Base-by-base conservation (phyloP, 2,888 invertebrate species). In the Lepidochrysops patricia region DNA sequence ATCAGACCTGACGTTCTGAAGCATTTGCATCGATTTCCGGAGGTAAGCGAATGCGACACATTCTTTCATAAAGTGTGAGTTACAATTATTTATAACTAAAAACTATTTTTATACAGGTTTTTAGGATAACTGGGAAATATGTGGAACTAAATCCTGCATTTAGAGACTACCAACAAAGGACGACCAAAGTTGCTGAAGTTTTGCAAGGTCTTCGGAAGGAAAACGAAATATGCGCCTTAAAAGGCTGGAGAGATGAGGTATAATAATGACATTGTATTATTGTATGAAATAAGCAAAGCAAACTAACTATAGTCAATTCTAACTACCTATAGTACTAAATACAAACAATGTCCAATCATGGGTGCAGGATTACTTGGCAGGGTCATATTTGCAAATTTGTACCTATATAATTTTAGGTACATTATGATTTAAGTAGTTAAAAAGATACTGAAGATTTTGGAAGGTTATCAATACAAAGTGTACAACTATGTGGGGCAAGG, bases 231-330 rank as follows among this genome's bases (percentile, higher is more conserved):
- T 90, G 94, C 66, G 94, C 97, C 49, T 86, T 97, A 6, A 93
- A 94, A 75, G 97, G 98, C 15, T 98, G 98, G 98, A 91, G 98
- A 76, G 95, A 98, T 90, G 98, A 98, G 92, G 95, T 95, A 80
- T 48, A 57, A 49, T 43, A 57, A 56, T 29, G 52, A 37, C 50
- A 15, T n/a, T 57, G 19, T 58, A 54, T n/a, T n/a, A n/a, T n/a
- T n/a, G n/a, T n/a, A n/a, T n/a, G n/a, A n/a, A n/a, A n/a, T n/a
- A n/a, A n/a, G n/a, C n/a, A n/a, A n/a, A n/a, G n/a, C n/a, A n/a
- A n/a, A n/a, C n/a, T n/a, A n/a, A n/a, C n/a, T n/a, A n/a, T n/a
- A n/a, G n/a, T n/a, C n/a, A n/a, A n/a, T n/a, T n/a, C n/a, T n/a
- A n/a, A n/a, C n/a, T n/a, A n/a, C n/a, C n/a, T n/a, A n/a, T n/a